phyloP scores from a whole-genome alignment of 37 sponge, comb jelly and placozoan species.

The Mnemiopsis leidyi region DNA sequence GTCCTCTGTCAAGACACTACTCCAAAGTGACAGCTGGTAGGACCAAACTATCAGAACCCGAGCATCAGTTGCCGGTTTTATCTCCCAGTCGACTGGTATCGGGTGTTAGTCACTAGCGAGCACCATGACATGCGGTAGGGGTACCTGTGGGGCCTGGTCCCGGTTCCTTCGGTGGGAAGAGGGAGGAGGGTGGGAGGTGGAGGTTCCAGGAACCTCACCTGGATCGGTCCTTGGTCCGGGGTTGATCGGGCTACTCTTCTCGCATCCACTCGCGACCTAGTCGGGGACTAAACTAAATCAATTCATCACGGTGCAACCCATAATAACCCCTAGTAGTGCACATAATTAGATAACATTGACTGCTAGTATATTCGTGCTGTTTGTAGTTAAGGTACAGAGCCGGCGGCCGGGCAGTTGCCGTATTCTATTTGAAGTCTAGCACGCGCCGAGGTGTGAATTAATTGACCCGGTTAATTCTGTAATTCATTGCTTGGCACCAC shows the following conservation, averaged over 20 bases:
- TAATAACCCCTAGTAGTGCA: not conserved
- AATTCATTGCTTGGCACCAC: not conserved
- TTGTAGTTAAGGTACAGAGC: not conserved
- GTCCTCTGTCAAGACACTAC: not conserved
- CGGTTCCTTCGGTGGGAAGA: too few species aligned
- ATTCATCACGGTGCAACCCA: not conserved
- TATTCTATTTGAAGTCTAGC: constrained; percentile 52
- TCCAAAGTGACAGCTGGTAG: not conserved
- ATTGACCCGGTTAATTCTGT: constrained; percentile 34
- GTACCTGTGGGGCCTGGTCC: not conserved
- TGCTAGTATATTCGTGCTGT: not conserved
- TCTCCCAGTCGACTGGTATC: not conserved
- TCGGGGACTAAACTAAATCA: not conserved
- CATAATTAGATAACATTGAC: not conserved
- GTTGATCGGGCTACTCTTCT: too few species aligned
- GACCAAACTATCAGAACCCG: not conserved
- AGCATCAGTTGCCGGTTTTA: not conserved
- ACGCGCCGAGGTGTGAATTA: not conserved
- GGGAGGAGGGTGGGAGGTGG: not conserved
- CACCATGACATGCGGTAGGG: too few species aligned
- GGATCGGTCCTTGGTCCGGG: not conserved
- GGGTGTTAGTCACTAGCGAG: not conserved
- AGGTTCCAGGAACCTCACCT: not conserved
- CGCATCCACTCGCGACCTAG: not conserved
- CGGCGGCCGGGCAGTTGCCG: not conserved